Evolutionary conservation across 2,888 invertebrate species (phyloP), one percentile per base, ranked within the genome.

Genomic region (Sphecodes monilicornis): DNA sequence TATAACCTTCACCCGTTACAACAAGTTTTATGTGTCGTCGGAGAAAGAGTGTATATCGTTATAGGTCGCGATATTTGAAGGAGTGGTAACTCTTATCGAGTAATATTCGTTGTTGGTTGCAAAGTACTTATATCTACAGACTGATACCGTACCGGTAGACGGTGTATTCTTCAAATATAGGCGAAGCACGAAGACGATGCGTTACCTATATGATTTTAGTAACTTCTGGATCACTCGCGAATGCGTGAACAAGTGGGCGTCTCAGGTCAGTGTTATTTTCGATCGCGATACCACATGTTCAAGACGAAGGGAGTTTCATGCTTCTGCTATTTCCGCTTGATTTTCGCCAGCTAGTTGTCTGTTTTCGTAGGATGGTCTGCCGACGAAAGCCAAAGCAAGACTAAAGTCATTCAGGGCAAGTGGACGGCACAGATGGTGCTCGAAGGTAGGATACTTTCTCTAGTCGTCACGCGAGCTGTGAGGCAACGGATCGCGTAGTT

Each of bases 361-460:
- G 26, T 75, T 74, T 83, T 85, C 68, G 10, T 18, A 10, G 71
- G 81, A 84, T 80, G 82, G 39, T 80, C 46, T 10, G 29, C 26
- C 54, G 66, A 82, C 82, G 85, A 87, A 83, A 69, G 84, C 83
- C 71, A 71, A 70, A 66, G 80, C 68, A 32, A 85, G 82, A 92
- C 91, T 90, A 83, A 88, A 80, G 82, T 41, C 69, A 82, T 80
- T 57, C 60, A 71, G 57, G 68, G 76, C 68, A 80, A 39, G 82
- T 64, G 76, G 54, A 86, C 82, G 79, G 77, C 80, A 84, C 50
- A 73, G 81, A 88, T 86, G 64, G 70, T 66, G 76, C 68, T 66
- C 77, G 90, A 87, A 89, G 88, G 86, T 76, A 78, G 83, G 79
- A 60, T 66, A 89, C 91, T 92, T 92, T 92, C 91, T 91, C 90